These are phyloP conservation scores for Chaunax sp. DNA, from an alignment of 2,797 vertebrate genomes.

Conservation along the genomic window DNA sequence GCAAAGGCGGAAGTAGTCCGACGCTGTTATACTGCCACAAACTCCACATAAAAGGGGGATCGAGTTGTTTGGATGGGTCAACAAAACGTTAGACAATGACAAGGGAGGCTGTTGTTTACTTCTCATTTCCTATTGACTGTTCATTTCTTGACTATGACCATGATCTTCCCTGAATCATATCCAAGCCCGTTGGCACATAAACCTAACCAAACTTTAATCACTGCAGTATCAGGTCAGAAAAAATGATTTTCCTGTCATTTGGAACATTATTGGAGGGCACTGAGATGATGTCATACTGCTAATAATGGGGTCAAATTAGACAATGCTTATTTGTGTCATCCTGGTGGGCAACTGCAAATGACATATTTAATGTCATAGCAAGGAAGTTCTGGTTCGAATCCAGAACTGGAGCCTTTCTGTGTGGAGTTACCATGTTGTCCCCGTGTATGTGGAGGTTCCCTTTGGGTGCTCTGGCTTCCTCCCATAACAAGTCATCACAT, in stretches of 20 bases:
- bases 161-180: background rate
- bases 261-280: background rate
- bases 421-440: too few relatives aligned
- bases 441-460: too few relatives aligned
- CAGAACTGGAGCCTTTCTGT: too few relatives aligned
- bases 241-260: background rate
- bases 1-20: background rate
- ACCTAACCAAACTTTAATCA: background rate
- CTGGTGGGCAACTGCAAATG: too few relatives aligned
- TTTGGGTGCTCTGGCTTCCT: too few relatives aligned
- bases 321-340: too few relatives aligned
- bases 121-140: background rate
- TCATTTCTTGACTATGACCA: slow-evolving; percentile 3
- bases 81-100: background rate
- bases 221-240: background rate
- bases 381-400: too few relatives aligned
- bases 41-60: background rate
- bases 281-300: background rate
- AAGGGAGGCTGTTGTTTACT: background rate
- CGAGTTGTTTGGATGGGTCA: background rate
- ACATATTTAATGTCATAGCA: too few relatives aligned
- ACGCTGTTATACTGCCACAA: background rate
- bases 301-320: background rate
- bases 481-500: too few relatives aligned
- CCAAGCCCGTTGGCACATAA: background rate